Evolutionary conservation across 2,113 vertebrate species (phyloP), one percentile per base, ranked within the genome.

Genomic region (Benitochromis conjunctus): DNA sequence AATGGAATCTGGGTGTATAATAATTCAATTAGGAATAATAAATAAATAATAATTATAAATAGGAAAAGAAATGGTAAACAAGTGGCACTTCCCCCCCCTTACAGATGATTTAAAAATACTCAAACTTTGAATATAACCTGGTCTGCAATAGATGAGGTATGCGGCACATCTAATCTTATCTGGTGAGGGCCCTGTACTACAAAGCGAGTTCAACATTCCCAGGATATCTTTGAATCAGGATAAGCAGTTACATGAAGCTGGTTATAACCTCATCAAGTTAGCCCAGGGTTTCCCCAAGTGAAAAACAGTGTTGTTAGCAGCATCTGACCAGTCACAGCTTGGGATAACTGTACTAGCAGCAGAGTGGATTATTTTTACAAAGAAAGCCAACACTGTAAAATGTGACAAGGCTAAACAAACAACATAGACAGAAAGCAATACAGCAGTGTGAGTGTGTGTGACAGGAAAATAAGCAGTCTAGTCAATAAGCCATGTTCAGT

Each of bases 51-150:
- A 53, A 53, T 18, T 29, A 29, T 29, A 29, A 29, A 29, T 38
- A 64, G 60, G 19, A 66, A 69, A 43, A 43, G 1, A 69, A 69
- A 43, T 10, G 1, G 64, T 26, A 24, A 71, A 71, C n/a, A 69
- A 41, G 21, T 18, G 38, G 8, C 64, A 71, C 21, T 11, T 46
- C 1, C 0, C 0, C 1, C 18, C 18, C 3, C 5, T 36, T 29
- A 71, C 41, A 29, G 66, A 71, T 18, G 21, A 46, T 71, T 71
- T 69, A 41, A 69, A 69, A 66, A 21, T 8, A 8, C 10, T 66
- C 19, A 43, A 43, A 43, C 41, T 46, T 4, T 16, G 13, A 48
- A 16, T 6, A 51, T 51, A 51, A 51, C 48, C 43, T 5, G 13
- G 13, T 43, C 64, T 46, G 0, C 1, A 71, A 26, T 43, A 69